phyloP scores from a whole-genome alignment of 2,888 invertebrate species.

The Epistrophe grossulariae region DNA sequence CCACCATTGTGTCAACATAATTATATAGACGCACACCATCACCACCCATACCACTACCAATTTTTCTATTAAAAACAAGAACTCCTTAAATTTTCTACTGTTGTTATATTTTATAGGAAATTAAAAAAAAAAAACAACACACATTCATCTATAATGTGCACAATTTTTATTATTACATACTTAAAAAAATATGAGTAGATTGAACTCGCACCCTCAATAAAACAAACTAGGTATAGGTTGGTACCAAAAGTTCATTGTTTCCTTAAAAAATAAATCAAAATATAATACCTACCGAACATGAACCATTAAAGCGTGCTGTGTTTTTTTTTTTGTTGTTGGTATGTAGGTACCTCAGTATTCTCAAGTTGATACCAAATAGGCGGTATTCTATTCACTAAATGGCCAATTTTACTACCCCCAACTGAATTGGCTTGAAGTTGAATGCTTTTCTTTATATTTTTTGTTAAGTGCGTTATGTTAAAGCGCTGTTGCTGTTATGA shows the following conservation, averaged over 20 bases:
- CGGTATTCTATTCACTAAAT: constrained; percentile 58
- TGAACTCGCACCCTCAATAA: neutral
- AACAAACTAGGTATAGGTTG: neutral
- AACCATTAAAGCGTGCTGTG: constrained; percentile 25
- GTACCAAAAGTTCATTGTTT: constrained; percentile 57
- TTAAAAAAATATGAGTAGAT: neutral
- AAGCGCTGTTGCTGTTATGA: neutral
- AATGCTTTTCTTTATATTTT: constrained; percentile 1
- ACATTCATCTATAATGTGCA: constrained; percentile 53
- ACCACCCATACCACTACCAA: neutral
- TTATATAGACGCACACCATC: neutral
- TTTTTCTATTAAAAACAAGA: neutral
- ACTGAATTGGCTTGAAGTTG: constrained; percentile 30
- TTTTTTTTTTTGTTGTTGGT: neutral
- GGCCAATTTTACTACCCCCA: constrained; percentile 58
- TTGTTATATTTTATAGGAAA: constrained; percentile 9
- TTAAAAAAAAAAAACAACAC: constrained; percentile 1
- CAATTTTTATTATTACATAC: constrained; percentile 16
- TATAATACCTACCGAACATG: constrained; percentile 32
- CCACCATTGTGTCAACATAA: constrained; percentile 48
- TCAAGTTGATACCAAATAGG: constrained; percentile 21
- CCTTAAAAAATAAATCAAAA: constrained; percentile 25
- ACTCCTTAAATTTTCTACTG: neutral
- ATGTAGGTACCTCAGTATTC: constrained; percentile 3
- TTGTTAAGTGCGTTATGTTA: neutral